Percentiles rank a stretch among this genome's conserved stretches.
Conservation (phyloP, 2,888 invertebrate species). For the Rhagophthalmus giganteus region DNA sequence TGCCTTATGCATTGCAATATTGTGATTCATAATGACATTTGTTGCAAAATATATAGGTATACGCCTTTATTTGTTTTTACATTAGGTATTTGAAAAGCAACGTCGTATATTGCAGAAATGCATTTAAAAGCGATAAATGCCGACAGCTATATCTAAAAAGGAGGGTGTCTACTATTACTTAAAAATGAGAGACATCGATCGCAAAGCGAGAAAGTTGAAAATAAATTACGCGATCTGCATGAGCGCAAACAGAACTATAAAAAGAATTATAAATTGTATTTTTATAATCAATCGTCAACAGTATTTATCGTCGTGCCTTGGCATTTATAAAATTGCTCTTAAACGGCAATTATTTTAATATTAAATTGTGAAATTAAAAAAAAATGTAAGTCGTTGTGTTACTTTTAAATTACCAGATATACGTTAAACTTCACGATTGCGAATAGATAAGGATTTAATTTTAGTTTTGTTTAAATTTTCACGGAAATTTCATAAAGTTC, state of each 20-base stretch:
- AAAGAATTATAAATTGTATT: conserved; percentile 20
- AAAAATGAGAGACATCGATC: neutral
- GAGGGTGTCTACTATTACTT: neutral
- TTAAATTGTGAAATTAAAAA: conserved; percentile 12
- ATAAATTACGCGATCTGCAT: conserved; percentile 20
- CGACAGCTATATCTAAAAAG: neutral
- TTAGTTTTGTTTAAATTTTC: too few relatives aligned
- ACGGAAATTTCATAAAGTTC: too few relatives aligned
- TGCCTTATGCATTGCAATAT: too few relatives aligned
- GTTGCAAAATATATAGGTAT: conserved; percentile 17
- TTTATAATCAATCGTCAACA: conserved; percentile 18
- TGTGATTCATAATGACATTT: too few relatives aligned
- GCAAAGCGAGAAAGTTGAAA: neutral
- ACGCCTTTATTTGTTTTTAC: conserved; percentile 16
- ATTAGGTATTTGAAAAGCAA: conserved; percentile 18
- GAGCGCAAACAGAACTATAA: conserved; percentile 21
- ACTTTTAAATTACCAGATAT: too few relatives aligned
- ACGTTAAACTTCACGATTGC: too few relatives aligned
- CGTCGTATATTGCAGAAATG: conserved; percentile 10
- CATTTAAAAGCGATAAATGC: conserved; percentile 8
- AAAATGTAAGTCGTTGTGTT: too few relatives aligned
- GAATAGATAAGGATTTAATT: too few relatives aligned
- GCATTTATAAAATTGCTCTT: conserved; percentile 16
- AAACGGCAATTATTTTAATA: conserved; percentile 17
- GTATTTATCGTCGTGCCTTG: conserved; percentile 20